These are phyloP conservation scores for Gymnopithys bicolor DNA, from an alignment of 2,797 vertebrate species.

Conservation along the genomic window DNA sequence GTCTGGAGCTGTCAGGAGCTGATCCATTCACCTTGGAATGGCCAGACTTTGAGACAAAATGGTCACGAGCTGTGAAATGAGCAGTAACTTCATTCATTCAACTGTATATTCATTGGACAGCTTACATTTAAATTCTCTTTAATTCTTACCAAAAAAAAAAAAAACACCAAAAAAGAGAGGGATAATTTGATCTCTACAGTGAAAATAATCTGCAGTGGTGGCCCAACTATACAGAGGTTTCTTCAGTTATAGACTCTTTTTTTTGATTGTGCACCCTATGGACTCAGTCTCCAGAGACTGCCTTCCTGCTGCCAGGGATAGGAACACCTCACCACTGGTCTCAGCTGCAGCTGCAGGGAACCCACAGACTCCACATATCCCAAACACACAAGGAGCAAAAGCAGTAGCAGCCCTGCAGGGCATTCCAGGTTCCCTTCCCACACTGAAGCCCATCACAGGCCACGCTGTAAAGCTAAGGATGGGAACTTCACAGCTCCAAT, in stretches of 20 bases:
- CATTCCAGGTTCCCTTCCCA: no score
- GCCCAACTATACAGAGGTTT: neutral
- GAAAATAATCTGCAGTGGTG: neutral
- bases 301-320: neutral
- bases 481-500: rapidly evolving
- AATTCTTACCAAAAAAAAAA: neutral
- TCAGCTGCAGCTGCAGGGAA: neutral
- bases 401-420: no score
- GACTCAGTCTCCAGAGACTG: neutral
- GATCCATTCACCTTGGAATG: neutral
- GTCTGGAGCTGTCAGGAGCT: neutral
- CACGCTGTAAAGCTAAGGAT: rapidly evolving
- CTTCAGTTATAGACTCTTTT: neutral
- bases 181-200: neutral
- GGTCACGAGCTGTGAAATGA: neutral
- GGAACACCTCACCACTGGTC: rapidly evolving
- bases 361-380: neutral
- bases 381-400: neutral
- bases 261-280: neutral
- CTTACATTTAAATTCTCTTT: neutral
- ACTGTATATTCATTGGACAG: neutral
- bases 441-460: neutral
- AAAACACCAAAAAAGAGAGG: neutral
- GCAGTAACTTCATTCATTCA: neutral
- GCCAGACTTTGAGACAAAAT: neutral